phyloP scores from a whole-genome alignment of 1,140 invertebrate species.

The Orchestia grillus region DNA sequence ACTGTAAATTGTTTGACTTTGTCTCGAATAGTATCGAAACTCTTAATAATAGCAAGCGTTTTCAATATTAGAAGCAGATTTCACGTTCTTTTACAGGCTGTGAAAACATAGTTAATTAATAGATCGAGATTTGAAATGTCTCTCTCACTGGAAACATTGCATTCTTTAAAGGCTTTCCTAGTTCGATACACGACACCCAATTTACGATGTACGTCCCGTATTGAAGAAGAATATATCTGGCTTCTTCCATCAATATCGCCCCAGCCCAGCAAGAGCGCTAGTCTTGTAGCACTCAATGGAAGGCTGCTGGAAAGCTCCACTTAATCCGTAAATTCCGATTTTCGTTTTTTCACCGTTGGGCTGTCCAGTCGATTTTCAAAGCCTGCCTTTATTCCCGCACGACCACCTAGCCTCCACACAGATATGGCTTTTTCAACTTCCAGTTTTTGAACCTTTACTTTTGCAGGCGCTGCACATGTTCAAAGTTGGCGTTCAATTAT shows the following conservation, averaged over 20 bases:
- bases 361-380: not conserved
- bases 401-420: not conserved
- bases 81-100: not conserved
- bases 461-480: not conserved
- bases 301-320: not conserved
- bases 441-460: not conserved
- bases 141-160: not conserved
- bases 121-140: not conserved
- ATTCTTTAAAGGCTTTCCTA: not conserved
- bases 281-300: not conserved
- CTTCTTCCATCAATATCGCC: not conserved
- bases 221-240: not conserved
- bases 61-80: not conserved
- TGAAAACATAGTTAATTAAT: not conserved
- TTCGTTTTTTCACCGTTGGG: not conserved
- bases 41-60: not conserved
- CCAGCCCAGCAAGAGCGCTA: not conserved
- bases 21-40: not conserved
- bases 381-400: not conserved
- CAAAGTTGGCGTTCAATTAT: slow-evolving; percentile 1
- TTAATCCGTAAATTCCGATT: not conserved
- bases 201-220: not conserved
- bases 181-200: not conserved
- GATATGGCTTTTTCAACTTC: not conserved
- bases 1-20: not conserved